phyloP scores from a whole-genome alignment of 1,140 invertebrate genomes.

The Parapsyche elsis region DNA sequence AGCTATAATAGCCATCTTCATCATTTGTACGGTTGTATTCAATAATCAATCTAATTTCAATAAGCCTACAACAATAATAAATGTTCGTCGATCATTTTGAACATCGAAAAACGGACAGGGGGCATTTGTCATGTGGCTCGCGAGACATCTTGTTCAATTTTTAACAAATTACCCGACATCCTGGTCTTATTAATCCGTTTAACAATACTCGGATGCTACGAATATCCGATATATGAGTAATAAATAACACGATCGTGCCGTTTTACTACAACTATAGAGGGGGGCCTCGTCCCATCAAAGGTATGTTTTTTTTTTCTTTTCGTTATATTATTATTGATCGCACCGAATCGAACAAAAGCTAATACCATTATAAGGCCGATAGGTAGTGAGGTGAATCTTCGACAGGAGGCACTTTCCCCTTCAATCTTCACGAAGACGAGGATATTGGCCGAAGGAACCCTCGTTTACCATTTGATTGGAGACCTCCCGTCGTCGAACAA shows the following conservation, averaged over 20 bases:
- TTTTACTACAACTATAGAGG: background rate
- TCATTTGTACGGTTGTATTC: too few species aligned
- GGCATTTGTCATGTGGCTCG: constrained; percentile 16
- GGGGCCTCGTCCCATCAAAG: background rate
- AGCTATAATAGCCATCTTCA: too few species aligned
- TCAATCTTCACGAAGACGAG: constrained; percentile 17
- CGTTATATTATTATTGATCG: background rate
- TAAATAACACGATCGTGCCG: constrained; percentile 13
- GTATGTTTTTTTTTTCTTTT: background rate
- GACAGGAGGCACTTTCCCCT: constrained; percentile 29
- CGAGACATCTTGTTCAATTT: constrained; percentile 37
- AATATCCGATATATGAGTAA: background rate
- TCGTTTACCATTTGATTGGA: constrained; percentile 22
- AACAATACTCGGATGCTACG: constrained; percentile 23
- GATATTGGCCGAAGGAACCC: constrained; percentile 6
- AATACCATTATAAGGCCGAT: constrained; percentile 26
- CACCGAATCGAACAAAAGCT: background rate
- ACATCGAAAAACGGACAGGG: constrained; percentile 27
- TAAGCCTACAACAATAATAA: constrained; percentile 9
- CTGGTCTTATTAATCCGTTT: constrained; percentile 37
- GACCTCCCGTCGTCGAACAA: constrained; percentile 39
- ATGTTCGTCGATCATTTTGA: background rate
- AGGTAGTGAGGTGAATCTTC: constrained; percentile 3
- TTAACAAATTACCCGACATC: constrained; percentile 37
- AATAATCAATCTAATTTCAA: constrained; percentile 24